These are phyloP conservation scores for Catostylus mosaicus DNA, from an alignment of 30 jellyfish, hydroid and myxozoan genomes.

Conservation along the genomic window DNA sequence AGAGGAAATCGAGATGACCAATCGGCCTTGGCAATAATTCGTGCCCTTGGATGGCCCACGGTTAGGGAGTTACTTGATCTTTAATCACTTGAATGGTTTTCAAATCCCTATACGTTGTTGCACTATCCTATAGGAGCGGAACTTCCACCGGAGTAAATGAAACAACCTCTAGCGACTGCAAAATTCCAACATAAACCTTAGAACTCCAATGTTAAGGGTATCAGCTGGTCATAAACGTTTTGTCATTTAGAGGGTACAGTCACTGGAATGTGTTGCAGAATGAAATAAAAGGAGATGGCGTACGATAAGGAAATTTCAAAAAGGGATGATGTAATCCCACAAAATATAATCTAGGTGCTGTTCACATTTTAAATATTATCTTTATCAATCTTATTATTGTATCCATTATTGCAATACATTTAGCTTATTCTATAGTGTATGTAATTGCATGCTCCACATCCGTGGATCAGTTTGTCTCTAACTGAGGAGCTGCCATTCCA, in stretches of 20 bases:
- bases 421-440: background rate
- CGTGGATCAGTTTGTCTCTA: background rate
- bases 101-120: background rate
- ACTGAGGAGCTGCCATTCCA: background rate
- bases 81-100: background rate
- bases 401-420: too few species aligned
- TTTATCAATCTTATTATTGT: background rate
- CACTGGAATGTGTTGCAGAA: background rate
- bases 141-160: background rate
- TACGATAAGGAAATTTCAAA: background rate
- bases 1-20: background rate
- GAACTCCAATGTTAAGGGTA: constrained; percentile 9
- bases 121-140: constrained; percentile 6
- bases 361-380: background rate
- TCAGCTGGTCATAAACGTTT: constrained; percentile 2
- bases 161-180: background rate
- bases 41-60: constrained; percentile 1
- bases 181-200: constrained; percentile 1
- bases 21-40: background rate
- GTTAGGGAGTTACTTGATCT: background rate
- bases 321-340: background rate
- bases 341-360: background rate
- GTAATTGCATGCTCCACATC: background rate
- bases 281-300: background rate
- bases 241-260: background rate